Percentiles rank a stretch among this genome's conserved stretches.
Conservation (phyloP, 2,888 invertebrate genomes). For the Rhingia campestris region DNA sequence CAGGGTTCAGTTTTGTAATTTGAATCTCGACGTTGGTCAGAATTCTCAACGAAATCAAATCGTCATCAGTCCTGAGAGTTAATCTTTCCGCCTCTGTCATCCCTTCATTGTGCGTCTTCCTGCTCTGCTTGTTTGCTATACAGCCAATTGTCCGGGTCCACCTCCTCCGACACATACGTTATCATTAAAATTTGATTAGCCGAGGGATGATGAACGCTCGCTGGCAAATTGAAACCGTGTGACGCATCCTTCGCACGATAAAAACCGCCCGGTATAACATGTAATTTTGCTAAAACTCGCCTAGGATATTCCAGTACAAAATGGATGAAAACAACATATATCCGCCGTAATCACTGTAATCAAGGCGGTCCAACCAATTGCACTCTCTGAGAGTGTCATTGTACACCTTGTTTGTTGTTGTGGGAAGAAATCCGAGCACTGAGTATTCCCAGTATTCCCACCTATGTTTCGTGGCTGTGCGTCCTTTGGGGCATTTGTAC, state of each 20-base stretch:
- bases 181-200: slow-evolving; percentile 71
- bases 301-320: slow-evolving; percentile 21
- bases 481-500: slow-evolving; percentile 64
- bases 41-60: slow-evolving; percentile 24
- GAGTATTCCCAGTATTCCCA: slow-evolving; percentile 26
- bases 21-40: slow-evolving; percentile 58
- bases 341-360: slow-evolving; percentile 69
- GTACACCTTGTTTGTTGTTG: slow-evolving; percentile 70
- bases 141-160: slow-evolving; percentile 52
- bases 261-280: slow-evolving; percentile 53
- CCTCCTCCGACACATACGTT: slow-evolving; percentile 49
- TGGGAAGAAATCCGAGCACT: slow-evolving; percentile 55
- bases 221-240: slow-evolving; percentile 65
- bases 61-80: slow-evolving; percentile 16
- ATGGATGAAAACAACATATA: slow-evolving; percentile 32
- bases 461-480: slow-evolving; percentile 4
- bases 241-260: slow-evolving; percentile 11
- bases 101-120: slow-evolving; percentile 4
- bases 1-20: slow-evolving; percentile 47
- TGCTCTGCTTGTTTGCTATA: slow-evolving; percentile 18
- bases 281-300: slow-evolving; percentile 53
- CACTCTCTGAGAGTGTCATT: slow-evolving; percentile 57
- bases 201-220: slow-evolving; percentile 37
- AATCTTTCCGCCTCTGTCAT: slow-evolving; percentile 32
- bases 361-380: slow-evolving; percentile 72